Base-by-base conservation (phyloP, 2,888 invertebrate species). In the Andrena flavipes region DNA sequence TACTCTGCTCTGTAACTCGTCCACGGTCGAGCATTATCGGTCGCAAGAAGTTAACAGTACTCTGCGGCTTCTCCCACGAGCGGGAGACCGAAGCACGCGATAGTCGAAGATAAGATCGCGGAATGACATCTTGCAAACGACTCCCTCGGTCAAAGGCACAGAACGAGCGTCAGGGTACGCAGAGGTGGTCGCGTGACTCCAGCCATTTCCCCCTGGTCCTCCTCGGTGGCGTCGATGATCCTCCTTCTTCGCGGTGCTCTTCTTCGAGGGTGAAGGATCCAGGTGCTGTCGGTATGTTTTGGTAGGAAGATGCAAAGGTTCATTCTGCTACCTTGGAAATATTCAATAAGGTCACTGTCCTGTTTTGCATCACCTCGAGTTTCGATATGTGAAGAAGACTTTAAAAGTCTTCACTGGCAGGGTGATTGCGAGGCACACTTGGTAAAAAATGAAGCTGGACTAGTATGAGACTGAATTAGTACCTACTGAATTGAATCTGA, bases 91-190 rank as follows among this genome's bases (percentile, higher is more conserved):
- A 48, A 60, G 77, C n/a, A 23, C 60, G 26, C 77, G 75, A 75
- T 68, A 20, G 2, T 23, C 26, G 5, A n/a, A 72, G 81, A 82
- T 82, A 84, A 70, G 70, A 84, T 82, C 82, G 63, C 35, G 54
- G 68, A 74, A 82, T 75, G 83, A 78, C 83, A 78, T 80, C 70
- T 78, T 71, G 83, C 82, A 82, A 83, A 83, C 81, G 83, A 82
- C 74, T 81, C 65, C 42, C 56, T 68, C 65, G 77, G 62, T 70
- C 76, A 67, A 70, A 71, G 74, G 73, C 67, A 81, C 68, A 65
- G 51, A 56, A 72, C 35, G 63, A 78, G 35, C 64, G 70, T 56
- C 54, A 62, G 51, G 62, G 35, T 60, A 48, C 30, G 35, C 48
- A 33, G 23, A 30, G 69, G 23, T 7, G 62, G 23, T 75, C 62